These are phyloP conservation scores for Harpegnathos saltator DNA, from an alignment of 1,140 invertebrate species.

Conservation along the genomic window DNA sequence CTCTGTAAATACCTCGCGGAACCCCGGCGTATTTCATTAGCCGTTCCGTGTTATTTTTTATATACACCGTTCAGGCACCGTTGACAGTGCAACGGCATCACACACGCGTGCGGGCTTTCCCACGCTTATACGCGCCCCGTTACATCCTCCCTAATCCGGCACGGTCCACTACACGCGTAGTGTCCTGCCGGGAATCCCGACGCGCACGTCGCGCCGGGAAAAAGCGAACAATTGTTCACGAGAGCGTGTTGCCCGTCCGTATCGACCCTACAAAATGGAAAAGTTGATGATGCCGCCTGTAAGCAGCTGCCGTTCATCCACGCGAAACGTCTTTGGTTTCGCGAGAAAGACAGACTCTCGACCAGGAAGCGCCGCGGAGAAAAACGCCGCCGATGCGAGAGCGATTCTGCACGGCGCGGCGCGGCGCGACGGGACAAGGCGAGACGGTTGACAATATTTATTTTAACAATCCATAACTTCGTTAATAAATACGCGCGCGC, in stretches of 20 bases:
- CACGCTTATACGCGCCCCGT: not conserved
- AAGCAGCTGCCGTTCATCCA: not conserved
- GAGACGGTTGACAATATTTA: conserved; percentile 38
- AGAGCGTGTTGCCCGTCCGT: not conserved
- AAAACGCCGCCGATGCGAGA: no score
- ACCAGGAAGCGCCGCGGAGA: no score
- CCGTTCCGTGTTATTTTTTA: no score
- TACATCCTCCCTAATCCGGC: not conserved
- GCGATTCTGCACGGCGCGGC: no score
- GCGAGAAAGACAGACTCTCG: no score
- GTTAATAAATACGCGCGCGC: conserved; percentile 57
- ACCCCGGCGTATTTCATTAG: no score
- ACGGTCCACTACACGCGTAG: not conserved
- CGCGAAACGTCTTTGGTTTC: conserved; percentile 33
- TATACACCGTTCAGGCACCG: not conserved
- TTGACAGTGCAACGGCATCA: no score
- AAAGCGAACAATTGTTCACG: conserved; percentile 11
- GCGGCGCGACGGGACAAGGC: not conserved
- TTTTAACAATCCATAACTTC: conserved; percentile 43
- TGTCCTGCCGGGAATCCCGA: not conserved
- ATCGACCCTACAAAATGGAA: not conserved
- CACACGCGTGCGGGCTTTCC: not conserved
- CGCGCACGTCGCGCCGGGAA: not conserved
- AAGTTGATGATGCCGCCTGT: no score
- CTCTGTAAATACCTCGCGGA: no score